Conservation (phyloP, 2,113 vertebrate species). For the Corvus moneduloides region DNA sequence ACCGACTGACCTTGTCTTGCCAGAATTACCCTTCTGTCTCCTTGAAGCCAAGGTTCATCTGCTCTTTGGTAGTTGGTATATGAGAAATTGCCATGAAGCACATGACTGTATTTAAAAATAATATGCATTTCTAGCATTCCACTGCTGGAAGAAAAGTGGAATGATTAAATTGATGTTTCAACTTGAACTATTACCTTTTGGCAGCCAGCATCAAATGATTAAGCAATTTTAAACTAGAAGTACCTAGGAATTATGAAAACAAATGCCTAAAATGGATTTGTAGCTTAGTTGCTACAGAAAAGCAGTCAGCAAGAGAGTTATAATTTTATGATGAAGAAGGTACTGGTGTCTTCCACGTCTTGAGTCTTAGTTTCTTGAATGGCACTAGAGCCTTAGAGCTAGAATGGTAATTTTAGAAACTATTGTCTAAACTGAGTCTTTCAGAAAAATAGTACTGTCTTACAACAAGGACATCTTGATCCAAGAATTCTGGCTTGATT, state of each 20-base stretch:
- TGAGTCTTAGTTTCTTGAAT: background rate
- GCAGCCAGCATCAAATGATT: background rate
- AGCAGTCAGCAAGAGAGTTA: background rate
- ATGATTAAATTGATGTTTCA: background rate
- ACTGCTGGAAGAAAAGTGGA: background rate
- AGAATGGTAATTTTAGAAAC: background rate
- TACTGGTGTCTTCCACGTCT: background rate
- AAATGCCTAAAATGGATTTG: background rate
- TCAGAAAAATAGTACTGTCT: background rate
- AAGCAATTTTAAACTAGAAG: background rate
- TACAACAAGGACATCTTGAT: background rate
- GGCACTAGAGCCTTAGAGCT: background rate
- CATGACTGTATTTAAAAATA: background rate
- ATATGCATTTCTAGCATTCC: background rate
- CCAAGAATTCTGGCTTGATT: background rate
- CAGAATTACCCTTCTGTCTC: background rate
- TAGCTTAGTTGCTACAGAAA: background rate
- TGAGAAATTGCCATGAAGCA: background rate
- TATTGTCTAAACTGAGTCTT: background rate
- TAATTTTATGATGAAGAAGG: background rate
- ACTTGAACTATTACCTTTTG: background rate
- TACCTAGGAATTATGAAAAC: background rate
- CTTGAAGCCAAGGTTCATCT: background rate
- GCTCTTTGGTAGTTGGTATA: background rate
- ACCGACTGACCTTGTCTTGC: background rate